phyloP scores from a whole-genome alignment of 2,797 vertebrate genomes.

The Schizothorax lantsangensis region DNA sequence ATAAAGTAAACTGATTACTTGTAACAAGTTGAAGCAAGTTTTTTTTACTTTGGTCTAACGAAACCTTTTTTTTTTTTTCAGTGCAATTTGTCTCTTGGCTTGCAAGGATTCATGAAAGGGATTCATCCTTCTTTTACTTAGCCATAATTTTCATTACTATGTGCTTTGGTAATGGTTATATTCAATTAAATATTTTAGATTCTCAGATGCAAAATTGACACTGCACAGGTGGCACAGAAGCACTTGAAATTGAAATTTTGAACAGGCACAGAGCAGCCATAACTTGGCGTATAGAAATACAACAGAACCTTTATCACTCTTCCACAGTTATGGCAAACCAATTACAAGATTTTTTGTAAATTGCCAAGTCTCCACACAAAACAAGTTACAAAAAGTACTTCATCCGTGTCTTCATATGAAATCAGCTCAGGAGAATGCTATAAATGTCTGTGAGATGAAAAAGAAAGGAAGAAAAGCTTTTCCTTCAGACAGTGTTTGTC shows the following conservation, averaged over 20 bases:
- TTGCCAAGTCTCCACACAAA: not conserved
- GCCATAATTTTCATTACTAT: not conserved
- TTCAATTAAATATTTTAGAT: not conserved
- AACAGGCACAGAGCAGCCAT: not conserved
- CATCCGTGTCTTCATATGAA: not conserved
- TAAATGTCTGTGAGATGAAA: not conserved
- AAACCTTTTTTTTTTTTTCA: too few relatives aligned
- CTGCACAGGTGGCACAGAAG: not conserved
- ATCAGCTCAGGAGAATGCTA: not conserved
- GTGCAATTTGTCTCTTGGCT: not conserved
- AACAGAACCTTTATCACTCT: not conserved
- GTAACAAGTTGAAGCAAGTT: too few relatives aligned
- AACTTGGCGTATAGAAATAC: not conserved
- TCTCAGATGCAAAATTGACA: not conserved
- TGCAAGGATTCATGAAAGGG: not conserved
- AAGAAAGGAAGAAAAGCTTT: not conserved
- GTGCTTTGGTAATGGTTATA: not conserved
- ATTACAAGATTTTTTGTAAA: not conserved
- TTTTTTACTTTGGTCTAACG: too few relatives aligned
- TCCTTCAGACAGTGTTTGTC: not conserved
- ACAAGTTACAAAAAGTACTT: not conserved
- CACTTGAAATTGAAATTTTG: not conserved
- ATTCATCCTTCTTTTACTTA: not conserved
- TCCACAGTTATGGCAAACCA: not conserved
- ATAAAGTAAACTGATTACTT: too few relatives aligned